Conservation (phyloP, 2,888 invertebrate species). For the Eupelmus urozonus region DNA sequence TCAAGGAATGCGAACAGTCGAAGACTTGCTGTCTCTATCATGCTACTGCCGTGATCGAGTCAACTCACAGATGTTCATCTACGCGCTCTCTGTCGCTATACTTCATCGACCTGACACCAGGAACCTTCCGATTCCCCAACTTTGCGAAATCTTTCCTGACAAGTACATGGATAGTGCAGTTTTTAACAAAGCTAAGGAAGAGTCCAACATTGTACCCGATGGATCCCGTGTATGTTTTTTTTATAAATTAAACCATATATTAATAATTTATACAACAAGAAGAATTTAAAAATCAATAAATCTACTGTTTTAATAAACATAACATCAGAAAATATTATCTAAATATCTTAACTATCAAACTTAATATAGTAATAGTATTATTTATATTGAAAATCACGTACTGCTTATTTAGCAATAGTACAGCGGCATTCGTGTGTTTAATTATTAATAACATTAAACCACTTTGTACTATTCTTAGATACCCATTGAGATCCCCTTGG, state of each 20-base stretch:
- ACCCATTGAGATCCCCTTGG: slow-evolving; percentile 84
- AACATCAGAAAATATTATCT: no score
- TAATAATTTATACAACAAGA: no score
- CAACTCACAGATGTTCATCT: slow-evolving; percentile 90
- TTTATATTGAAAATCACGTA: no score
- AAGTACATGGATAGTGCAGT: slow-evolving; percentile 88
- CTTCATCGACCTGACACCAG: slow-evolving; percentile 86
- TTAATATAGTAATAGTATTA: no score
- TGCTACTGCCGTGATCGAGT: slow-evolving; percentile 85
- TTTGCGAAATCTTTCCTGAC: slow-evolving; percentile 89
- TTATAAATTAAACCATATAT: no score
- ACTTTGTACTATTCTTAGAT: slow-evolving; percentile 76
- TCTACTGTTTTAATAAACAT: background rate
- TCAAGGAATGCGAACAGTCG: slow-evolving; percentile 83
- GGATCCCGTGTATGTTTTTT: slow-evolving; percentile 81
- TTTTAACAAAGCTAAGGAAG: slow-evolving; percentile 84
- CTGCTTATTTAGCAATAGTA: slow-evolving; percentile 48
- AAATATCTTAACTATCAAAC: no score
- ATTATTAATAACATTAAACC: slow-evolving; percentile 37
- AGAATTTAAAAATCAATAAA: no score
- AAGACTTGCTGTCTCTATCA: slow-evolving; percentile 86
- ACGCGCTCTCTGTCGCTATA: slow-evolving; percentile 86
- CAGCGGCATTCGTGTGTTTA: slow-evolving; percentile 25
- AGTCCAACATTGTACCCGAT: slow-evolving; percentile 81
- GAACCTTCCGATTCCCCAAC: slow-evolving; percentile 84